These are phyloP conservation scores for Fulmarus glacialis DNA, from an alignment of 2,113 vertebrate genomes.

Conservation along the genomic window DNA sequence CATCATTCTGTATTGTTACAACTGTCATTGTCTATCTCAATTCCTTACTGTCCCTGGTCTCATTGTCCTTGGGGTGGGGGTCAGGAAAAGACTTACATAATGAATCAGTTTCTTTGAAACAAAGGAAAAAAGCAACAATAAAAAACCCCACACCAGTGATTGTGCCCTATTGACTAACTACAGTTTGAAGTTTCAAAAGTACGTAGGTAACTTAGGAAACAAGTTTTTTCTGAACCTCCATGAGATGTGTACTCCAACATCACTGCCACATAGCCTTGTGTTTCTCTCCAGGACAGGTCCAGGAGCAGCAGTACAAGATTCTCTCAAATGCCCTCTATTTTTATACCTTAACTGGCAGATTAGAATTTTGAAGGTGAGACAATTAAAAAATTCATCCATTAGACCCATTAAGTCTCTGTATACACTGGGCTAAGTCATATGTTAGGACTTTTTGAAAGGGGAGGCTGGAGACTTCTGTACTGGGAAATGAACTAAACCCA, in stretches of 20 bases:
- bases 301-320: not conserved
- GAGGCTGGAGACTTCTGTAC: not conserved
- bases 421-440: not conserved
- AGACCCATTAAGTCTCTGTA: not conserved
- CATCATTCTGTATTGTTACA: not conserved
- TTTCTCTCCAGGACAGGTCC: not conserved
- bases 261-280: fast-evolving
- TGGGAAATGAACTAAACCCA: not conserved
- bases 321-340: not conserved
- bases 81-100: not conserved
- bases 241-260: not conserved
- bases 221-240: not conserved
- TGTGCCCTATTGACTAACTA: not conserved
- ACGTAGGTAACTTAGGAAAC: not conserved
- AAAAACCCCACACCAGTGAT: not conserved
- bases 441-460: not conserved
- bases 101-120: not conserved
- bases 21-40: not conserved
- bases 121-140: not conserved
- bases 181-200: not conserved
- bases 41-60: not conserved
- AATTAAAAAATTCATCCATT: not conserved
- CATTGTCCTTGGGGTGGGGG: not conserved
- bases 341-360: not conserved
- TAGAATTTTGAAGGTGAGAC: not conserved